These are phyloP conservation scores for Campylorhamphus procurvoides DNA, from an alignment of 2,113 vertebrate genomes.

Conservation along the genomic window DNA sequence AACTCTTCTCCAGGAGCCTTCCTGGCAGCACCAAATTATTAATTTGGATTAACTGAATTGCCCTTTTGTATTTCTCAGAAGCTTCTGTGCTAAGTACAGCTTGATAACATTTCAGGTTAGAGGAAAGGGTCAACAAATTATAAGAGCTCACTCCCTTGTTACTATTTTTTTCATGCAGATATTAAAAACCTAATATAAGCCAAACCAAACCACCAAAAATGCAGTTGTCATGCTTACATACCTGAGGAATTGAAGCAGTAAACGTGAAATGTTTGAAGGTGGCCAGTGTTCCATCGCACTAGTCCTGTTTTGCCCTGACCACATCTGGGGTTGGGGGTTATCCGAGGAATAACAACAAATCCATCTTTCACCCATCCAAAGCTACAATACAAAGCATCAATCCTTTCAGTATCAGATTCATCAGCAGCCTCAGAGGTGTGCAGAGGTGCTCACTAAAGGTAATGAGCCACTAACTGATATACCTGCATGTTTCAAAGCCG, in stretches of 20 bases:
- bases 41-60: background rate
- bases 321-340: conserved; percentile 76
- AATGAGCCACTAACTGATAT: background rate
- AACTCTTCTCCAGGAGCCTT: background rate
- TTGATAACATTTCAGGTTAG: background rate
- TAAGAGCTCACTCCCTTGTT: background rate
- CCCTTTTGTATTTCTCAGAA: background rate
- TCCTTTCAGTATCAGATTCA: background rate
- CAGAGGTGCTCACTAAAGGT: background rate
- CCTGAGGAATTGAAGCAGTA: conserved; percentile 91
- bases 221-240: conserved; percentile 50
- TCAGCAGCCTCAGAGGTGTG: background rate
- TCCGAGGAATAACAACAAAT: conserved; percentile 82
- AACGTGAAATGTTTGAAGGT: conserved; percentile 34
- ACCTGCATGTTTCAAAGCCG: conserved; percentile 93
- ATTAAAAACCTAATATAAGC: background rate
- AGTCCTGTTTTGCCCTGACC: conserved; percentile 80
- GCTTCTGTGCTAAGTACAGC: background rate
- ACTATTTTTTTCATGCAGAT: background rate
- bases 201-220: background rate
- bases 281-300: conserved; percentile 65
- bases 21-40: background rate
- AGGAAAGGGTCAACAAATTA: background rate
- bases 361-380: conserved; percentile 88
- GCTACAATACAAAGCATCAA: conserved; percentile 69